These are phyloP conservation scores for Erinaceus europaeus DNA, from an alignment of 2,113 vertebrate species.

Conservation along the genomic window DNA sequence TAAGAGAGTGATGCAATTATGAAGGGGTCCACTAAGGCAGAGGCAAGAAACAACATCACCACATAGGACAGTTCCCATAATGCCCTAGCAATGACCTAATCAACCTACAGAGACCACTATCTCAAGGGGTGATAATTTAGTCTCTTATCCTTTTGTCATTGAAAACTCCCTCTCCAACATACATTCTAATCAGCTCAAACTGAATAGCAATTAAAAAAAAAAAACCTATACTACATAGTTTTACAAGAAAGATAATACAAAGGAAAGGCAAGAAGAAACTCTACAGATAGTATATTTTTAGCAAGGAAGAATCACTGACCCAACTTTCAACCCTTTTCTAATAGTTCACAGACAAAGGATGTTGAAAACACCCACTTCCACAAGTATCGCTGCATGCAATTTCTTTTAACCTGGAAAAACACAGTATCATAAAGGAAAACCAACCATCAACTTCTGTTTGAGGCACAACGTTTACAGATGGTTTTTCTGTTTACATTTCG, in stretches of 20 bases:
- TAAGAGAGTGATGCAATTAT: conserved; percentile 54
- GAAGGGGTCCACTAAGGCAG: conserved; percentile 22
- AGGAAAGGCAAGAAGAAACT: conserved; percentile 34
- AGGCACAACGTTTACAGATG: not conserved
- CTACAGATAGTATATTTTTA: not conserved
- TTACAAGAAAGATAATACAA: conserved; percentile 40
- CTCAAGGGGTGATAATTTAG: conserved; percentile 80
- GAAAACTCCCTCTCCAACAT: conserved; percentile 66
- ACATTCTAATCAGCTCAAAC: conserved; percentile 76
- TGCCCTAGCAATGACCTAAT: conserved; percentile 71
- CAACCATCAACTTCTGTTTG: conserved; percentile 26
- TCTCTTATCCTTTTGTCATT: conserved; percentile 72
- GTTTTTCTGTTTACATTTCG: not conserved
- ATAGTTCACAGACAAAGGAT: conserved; percentile 24
- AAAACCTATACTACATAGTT: conserved; percentile 18
- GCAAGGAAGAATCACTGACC: conserved; percentile 15
- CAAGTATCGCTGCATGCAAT: not conserved
- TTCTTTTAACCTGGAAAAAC: conserved; percentile 36
- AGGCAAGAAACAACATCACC: not conserved
- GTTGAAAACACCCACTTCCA: not conserved
- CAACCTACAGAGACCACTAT: conserved; percentile 75
- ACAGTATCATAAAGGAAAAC: not conserved
- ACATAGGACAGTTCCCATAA: conserved; percentile 45
- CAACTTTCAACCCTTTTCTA: conserved; percentile 25
- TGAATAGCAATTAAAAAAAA: conserved; percentile 43